Base-by-base conservation (phyloP, 2,888 invertebrate species). In the Poecilobothrus nobilitatus region DNA sequence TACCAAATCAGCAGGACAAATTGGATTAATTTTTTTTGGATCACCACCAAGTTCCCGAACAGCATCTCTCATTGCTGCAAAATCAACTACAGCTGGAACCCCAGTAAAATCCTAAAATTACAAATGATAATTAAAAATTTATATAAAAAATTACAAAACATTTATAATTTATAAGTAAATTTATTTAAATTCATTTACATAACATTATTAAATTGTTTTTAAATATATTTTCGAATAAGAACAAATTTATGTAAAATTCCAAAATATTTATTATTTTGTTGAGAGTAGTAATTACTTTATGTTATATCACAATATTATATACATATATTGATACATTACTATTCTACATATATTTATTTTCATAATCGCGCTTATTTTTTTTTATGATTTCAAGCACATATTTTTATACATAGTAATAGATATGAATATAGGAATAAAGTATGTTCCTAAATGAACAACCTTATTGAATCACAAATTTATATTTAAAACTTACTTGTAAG, bases 61-160 rank as follows among this genome's bases (percentile, higher is more conserved):
- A 0, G 97, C 96, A 82, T 97, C 97, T 70, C 98, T 85, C 98
- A 99, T 98, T 1, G 97, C 96, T 18, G 98, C 98, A 83, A 99
- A 95, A 83, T 99, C 98, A 0, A 99, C 98, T 33, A 99, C 95
- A 0, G 97, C 97, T 1, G 98, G 98, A 0, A 99, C 97, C 4
- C 98, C 98, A 18, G 97, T 99, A 73, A 94, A 88, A 79, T 95
- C 94, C 92, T 94, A 75, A 37, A 37, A 10, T 37, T 37, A 7
- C 9, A 37, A 37, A 37, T 37, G 9, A 34, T 7, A 34, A 37
- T 37, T 1, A 10, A 10, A 8, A 62, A 20, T 62, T 20, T 20
- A 18, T 5, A 62, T 7, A 18, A 4, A 18, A 62, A 62, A 9
- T 18, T 7, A 20, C 1, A 1, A 7, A 1, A 5, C 61, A 7